Percentiles rank a stretch among this genome's conserved stretches.
Conservation (phyloP, 2,797 vertebrate genomes). For the Zenarchopterus dispar region DNA sequence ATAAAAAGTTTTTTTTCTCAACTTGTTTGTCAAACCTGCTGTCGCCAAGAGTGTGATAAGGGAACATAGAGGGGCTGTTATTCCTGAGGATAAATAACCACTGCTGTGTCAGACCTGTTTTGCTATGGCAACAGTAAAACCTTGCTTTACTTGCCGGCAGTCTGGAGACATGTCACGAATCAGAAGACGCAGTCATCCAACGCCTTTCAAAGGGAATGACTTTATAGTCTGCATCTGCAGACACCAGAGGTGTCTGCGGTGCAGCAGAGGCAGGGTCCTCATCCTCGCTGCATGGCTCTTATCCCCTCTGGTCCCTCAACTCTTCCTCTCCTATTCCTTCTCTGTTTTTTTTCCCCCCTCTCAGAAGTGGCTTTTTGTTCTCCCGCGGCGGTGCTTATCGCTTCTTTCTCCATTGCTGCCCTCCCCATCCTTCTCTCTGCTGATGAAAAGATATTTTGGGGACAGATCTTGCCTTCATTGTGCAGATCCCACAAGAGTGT, state of each 20-base stretch:
- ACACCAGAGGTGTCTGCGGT: slow-evolving; percentile 46
- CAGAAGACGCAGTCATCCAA: slow-evolving; percentile 34
- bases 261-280: slow-evolving; percentile 50
- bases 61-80: slow-evolving; percentile 13
- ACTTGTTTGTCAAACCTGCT: slow-evolving; percentile 43
- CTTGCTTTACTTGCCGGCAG: slow-evolving; percentile 25
- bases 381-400: slow-evolving; percentile 70
- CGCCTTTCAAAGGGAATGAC: slow-evolving; percentile 21
- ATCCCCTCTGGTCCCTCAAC: slow-evolving; percentile 49
- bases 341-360: slow-evolving; percentile 34
- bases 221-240: slow-evolving; percentile 42
- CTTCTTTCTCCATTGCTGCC: slow-evolving; percentile 64
- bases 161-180: slow-evolving; percentile 32
- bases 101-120: slow-evolving; percentile 28
- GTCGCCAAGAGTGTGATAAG: slow-evolving; percentile 30
- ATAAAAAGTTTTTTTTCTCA: slow-evolving; percentile 21
- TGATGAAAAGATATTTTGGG: slow-evolving; percentile 60
- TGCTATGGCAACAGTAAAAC: slow-evolving; percentile 60
- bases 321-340: slow-evolving; percentile 40
- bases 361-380: slow-evolving; percentile 78
- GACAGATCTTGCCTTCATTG: slow-evolving; percentile 49
- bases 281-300: slow-evolving; percentile 52
- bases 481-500: slow-evolving; percentile 33
- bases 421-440: slow-evolving; percentile 37
- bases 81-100: slow-evolving; percentile 39